Conservation (phyloP, 2,888 invertebrate genomes). For the Reticulitermes lucifugus region DNA sequence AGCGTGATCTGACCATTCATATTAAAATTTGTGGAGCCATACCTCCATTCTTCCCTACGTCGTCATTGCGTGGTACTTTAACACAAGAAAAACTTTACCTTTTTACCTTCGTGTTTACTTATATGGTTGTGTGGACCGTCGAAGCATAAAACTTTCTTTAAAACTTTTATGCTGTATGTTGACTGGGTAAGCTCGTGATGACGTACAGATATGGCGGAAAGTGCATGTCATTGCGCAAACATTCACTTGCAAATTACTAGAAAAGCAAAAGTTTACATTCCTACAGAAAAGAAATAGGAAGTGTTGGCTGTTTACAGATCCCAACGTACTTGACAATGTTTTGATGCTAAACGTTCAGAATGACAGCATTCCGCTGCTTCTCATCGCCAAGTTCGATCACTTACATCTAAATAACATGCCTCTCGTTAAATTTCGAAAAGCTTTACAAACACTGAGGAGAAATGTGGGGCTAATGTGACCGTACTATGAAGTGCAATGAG, state of each 20-base stretch:
- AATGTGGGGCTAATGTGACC: neutral
- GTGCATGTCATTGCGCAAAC: slow-evolving; percentile 6
- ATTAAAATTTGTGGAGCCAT: too few relatives aligned
- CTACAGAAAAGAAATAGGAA: slow-evolving; percentile 10
- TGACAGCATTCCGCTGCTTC: slow-evolving; percentile 3
- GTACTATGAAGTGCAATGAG: neutral
- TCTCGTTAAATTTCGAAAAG: neutral
- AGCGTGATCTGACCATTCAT: too few relatives aligned
- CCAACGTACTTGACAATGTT: slow-evolving; percentile 12
- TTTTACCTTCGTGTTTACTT: too few relatives aligned
- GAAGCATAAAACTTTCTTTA: neutral
- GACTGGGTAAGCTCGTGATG: neutral
- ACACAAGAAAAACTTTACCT: too few relatives aligned
- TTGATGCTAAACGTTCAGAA: slow-evolving; percentile 19
- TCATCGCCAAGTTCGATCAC: neutral
- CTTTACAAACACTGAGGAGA: slow-evolving; percentile 12
- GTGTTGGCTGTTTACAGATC: slow-evolving; percentile 28
- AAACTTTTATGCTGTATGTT: neutral
- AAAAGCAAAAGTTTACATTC: slow-evolving; percentile 22
- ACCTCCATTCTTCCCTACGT: too few relatives aligned
- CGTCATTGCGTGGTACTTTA: too few relatives aligned
- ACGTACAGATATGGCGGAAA: slow-evolving; percentile 1
- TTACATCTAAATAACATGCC: neutral
- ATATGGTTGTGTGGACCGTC: too few relatives aligned
- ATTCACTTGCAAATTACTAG: slow-evolving; percentile 1